phyloP scores from a whole-genome alignment of 1,140 invertebrate species.

The Calliphora vicina region DNA sequence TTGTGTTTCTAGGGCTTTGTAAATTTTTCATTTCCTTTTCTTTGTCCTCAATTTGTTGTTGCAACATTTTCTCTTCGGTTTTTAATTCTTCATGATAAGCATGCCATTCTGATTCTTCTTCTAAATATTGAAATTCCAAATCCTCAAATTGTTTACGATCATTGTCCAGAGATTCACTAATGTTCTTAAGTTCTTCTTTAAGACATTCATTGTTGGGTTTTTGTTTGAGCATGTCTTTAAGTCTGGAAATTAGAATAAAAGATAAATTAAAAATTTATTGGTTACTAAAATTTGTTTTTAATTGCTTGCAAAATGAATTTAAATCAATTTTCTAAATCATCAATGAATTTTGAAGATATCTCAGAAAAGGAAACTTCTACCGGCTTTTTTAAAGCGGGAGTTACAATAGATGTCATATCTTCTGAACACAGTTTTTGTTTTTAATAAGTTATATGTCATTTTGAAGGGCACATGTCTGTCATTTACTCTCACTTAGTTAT shows the following conservation, averaged over 20 bases:
- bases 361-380: too few species aligned
- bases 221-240: conserved; percentile 67
- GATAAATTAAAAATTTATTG: background rate
- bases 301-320: too few species aligned
- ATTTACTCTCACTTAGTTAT: too few species aligned
- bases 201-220: conserved; percentile 66
- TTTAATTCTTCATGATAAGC: conserved; percentile 84
- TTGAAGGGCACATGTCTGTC: too few species aligned
- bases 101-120: conserved; percentile 85
- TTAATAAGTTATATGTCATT: too few species aligned
- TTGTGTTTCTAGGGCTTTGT: conserved; percentile 70
- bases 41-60: conserved; percentile 70
- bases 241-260: conserved; percentile 54
- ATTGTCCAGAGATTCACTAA: conserved; percentile 75
- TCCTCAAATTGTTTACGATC: conserved; percentile 88
- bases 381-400: too few species aligned
- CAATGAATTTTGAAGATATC: too few species aligned
- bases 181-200: conserved; percentile 69
- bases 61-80: conserved; percentile 74
- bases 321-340: too few species aligned
- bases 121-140: conserved; percentile 91
- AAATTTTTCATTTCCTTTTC: conserved; percentile 72
- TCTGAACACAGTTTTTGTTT: too few species aligned
- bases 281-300: too few species aligned
- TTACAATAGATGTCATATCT: too few species aligned